Evolutionary conservation across 2,113 vertebrate species (phyloP).

Genomic region (Mesitornis unicolor): DNA sequence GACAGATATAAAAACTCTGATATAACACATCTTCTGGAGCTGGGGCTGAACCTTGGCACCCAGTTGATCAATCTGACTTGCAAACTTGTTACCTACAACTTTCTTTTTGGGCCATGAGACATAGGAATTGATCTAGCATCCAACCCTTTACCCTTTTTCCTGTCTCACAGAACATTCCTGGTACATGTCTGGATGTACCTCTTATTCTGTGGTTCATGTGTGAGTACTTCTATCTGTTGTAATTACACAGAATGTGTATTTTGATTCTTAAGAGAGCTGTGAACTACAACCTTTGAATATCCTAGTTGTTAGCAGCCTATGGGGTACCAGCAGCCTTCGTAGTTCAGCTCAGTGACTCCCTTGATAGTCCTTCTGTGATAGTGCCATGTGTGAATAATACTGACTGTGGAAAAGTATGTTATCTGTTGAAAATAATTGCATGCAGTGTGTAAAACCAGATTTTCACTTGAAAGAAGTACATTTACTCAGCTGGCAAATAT

Average conservation of each 20-base stretch:
- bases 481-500: background rate
- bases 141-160: background rate
- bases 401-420: background rate
- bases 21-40: background rate
- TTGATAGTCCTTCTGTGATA: background rate
- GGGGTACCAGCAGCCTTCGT: background rate
- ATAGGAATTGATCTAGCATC: background rate
- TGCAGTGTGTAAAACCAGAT: background rate
- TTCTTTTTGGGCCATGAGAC: background rate
- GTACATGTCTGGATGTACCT: background rate
- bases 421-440: background rate
- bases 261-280: background rate
- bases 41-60: rapidly evolving
- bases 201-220: background rate
- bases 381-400: background rate
- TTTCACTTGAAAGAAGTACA: background rate
- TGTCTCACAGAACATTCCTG: background rate
- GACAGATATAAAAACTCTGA: background rate
- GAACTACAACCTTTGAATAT: background rate
- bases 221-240: background rate
- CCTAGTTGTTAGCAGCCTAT: background rate
- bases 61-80: background rate
- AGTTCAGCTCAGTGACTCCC: background rate
- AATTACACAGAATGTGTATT: background rate
- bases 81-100: background rate